A percentile compares a stretch with the other conserved stretches of the same genome.
These are phyloP conservation scores for Drosophila leontia DNA, from an alignment of 1,140 invertebrate genomes.

Conservation along the genomic window DNA sequence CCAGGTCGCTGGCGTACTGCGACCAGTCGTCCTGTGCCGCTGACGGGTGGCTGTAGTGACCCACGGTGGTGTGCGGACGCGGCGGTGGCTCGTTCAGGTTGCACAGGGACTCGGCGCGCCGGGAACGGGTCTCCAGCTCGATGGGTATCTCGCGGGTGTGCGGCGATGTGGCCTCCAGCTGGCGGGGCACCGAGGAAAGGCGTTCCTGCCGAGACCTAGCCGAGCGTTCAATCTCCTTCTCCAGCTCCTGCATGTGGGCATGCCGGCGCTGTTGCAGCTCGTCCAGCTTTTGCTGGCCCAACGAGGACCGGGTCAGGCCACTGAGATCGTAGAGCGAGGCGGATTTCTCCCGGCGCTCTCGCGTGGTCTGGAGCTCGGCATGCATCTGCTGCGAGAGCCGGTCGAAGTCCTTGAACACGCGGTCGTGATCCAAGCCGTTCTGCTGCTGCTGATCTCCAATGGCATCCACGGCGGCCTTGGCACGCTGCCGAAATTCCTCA, in stretches of 20 bases:
- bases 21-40: conserved; percentile 72
- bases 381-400: conserved; percentile 74
- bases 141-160: conserved; percentile 65
- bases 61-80: conserved; percentile 63
- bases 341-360: conserved; percentile 62
- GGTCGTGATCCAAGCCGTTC: conserved; percentile 72
- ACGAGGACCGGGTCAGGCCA: conserved; percentile 34
- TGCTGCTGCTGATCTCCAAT: conserved; percentile 34
- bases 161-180: conserved; percentile 25
- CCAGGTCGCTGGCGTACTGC: conserved; percentile 73
- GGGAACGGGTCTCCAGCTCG: conserved; percentile 46
- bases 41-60: conserved; percentile 37
- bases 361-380: conserved; percentile 67
- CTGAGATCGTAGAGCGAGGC: conserved; percentile 78
- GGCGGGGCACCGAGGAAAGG: conserved; percentile 59
- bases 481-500: conserved; percentile 85
- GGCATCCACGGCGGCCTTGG: conserved; percentile 76
- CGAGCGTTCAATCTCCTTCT: conserved; percentile 75
- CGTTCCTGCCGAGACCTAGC: conserved; percentile 61
- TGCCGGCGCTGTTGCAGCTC: conserved; percentile 67
- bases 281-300: conserved; percentile 47
- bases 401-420: conserved; percentile 84
- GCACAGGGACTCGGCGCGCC: conserved; percentile 74
- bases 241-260: conserved; percentile 77
- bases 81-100: conserved; percentile 55